These are phyloP conservation scores for Acronicta aceris DNA, from an alignment of 2,888 invertebrate genomes.

Conservation along the genomic window DNA sequence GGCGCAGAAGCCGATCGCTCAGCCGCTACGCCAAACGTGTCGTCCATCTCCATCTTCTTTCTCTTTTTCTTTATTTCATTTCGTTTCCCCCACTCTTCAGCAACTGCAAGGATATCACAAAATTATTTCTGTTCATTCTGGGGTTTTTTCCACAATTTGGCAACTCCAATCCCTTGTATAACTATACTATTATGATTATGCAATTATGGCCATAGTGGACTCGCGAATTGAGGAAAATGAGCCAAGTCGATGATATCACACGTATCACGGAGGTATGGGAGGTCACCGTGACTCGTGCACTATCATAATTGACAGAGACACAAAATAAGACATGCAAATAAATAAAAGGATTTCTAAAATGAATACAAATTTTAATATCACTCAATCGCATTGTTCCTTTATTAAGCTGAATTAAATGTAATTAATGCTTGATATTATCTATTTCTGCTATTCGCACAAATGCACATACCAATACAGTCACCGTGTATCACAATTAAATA, in stretches of 20 bases:
- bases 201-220: not conserved
- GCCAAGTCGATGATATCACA: slow-evolving; percentile 10
- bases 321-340: not conserved
- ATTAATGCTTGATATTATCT: too few relatives aligned
- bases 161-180: not conserved
- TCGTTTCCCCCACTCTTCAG: not conserved
- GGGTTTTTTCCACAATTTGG: slow-evolving; percentile 1
- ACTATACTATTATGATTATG: slow-evolving; percentile 3
- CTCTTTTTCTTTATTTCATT: too few relatives aligned
- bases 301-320: not conserved
- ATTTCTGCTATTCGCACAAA: too few relatives aligned
- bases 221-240: slow-evolving; percentile 18
- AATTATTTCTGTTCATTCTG: too few relatives aligned
- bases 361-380: too few relatives aligned
- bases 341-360: not conserved
- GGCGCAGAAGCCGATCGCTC: too few relatives aligned
- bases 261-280: not conserved
- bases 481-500: too few relatives aligned
- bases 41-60: too few relatives aligned
- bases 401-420: too few relatives aligned
- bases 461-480: too few relatives aligned
- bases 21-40: too few relatives aligned
- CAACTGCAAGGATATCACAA: not conserved
- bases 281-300: not conserved
- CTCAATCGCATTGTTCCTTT: rapidly evolving